Evolutionary conservation across 2,888 invertebrate species (phyloP).

Genomic region (Agrochola lota): DNA sequence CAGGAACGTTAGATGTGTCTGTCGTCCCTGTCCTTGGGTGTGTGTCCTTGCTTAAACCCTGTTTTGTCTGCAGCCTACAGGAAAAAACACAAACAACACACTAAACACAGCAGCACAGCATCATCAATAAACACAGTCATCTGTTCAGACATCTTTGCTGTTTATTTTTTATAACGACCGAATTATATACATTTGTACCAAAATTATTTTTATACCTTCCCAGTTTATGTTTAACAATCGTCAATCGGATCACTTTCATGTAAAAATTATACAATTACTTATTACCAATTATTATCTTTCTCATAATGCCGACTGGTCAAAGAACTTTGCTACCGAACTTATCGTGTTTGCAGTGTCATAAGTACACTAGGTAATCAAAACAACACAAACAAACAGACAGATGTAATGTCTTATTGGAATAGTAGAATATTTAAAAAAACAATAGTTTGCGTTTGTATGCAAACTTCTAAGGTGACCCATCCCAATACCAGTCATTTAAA

Average conservation of each 20-base stretch:
- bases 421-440: neutral
- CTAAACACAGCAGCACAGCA: too few relatives aligned
- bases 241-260: neutral
- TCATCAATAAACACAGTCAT: neutral
- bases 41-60: neutral
- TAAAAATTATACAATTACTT: neutral
- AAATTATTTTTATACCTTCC: neutral
- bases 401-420: neutral
- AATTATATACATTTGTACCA: neutral
- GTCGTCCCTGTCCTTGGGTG: neutral
- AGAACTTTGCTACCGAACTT: conserved; percentile 3
- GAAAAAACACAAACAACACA: too few relatives aligned
- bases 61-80: too few relatives aligned
- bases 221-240: neutral
- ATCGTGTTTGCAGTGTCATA: neutral
- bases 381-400: neutral
- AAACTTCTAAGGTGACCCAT: conserved; percentile 21
- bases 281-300: neutral
- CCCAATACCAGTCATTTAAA: neutral
- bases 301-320: neutral
- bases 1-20: too few relatives aligned
- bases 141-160: neutral
- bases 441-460: neutral
- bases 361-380: neutral
- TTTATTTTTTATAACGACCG: neutral